These are phyloP conservation scores for Coremacera marginata DNA, from an alignment of 2,888 invertebrate species.

Conservation along the genomic window DNA sequence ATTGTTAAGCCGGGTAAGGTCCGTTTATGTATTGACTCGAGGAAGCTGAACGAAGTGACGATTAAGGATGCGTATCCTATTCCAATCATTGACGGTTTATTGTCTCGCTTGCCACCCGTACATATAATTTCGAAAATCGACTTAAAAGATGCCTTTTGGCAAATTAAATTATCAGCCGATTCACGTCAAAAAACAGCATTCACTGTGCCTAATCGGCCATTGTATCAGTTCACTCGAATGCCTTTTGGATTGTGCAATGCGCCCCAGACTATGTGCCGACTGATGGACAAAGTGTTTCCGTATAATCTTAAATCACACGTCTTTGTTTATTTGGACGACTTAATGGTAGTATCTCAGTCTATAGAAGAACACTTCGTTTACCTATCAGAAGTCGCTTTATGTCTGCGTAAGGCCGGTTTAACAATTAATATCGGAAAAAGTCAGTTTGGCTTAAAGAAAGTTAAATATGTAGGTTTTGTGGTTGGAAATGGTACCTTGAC, in stretches of 20 bases:
- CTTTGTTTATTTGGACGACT: too few relatives aligned
- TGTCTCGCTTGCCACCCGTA: not conserved
- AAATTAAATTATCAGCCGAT: not conserved
- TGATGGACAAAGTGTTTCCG: too few relatives aligned
- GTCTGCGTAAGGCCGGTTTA: too few relatives aligned
- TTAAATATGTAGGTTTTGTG: slow-evolving; percentile 18
- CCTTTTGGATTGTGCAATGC: not conserved
- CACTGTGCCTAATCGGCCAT: not conserved
- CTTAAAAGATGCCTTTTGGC: slow-evolving; percentile 23
- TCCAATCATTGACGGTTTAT: too few relatives aligned
- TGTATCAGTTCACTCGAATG: slow-evolving; percentile 4
- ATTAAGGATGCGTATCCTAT: too few relatives aligned
- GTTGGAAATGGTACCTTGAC: slow-evolving; percentile 11
- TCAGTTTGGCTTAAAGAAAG: not conserved
- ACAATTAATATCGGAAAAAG: not conserved
- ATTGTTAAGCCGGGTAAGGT: too few relatives aligned
- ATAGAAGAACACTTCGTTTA: not conserved
- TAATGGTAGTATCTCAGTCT: too few relatives aligned
- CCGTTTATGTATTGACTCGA: too few relatives aligned
- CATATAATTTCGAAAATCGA: not conserved
- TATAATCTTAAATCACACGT: too few relatives aligned
- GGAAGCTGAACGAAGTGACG: too few relatives aligned
- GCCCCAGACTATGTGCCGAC: too few relatives aligned
- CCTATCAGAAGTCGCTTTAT: not conserved
- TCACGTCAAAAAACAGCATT: slow-evolving; percentile 9